Percentiles rank a stretch among this genome's conserved stretches.
Conservation (phyloP, 2,797 vertebrate species). For the Arnoldichthys spilopterus region DNA sequence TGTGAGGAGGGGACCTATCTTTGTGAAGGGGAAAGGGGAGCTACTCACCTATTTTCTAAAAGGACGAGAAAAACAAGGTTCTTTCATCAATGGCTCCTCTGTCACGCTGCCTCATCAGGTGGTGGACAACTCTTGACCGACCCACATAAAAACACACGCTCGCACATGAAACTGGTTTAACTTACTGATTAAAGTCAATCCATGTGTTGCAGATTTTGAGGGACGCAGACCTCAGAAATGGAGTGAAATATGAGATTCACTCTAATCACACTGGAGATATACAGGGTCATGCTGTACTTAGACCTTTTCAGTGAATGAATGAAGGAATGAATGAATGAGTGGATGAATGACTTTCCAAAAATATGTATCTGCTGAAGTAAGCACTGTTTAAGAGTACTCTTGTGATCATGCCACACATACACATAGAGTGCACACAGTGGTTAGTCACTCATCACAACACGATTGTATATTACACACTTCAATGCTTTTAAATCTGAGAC, state of each 20-base stretch:
- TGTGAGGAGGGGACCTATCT: constrained; percentile 90
- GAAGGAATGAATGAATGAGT: neutral
- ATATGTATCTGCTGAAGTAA: constrained; percentile 30
- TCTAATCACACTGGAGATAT: constrained; percentile 41
- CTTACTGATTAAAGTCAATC: constrained; percentile 1
- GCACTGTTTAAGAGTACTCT: constrained; percentile 26
- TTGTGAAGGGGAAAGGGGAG: constrained; percentile 95
- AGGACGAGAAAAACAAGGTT: constrained; percentile 89
- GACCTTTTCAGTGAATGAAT: constrained; percentile 17
- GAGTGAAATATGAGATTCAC: constrained; percentile 14
- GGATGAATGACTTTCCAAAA: constrained; percentile 24
- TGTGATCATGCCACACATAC: constrained; percentile 23
- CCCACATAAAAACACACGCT: constrained; percentile 21
- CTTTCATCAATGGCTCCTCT: constrained; percentile 86
- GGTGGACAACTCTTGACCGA: constrained; percentile 86
- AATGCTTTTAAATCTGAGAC: constrained; percentile 41
- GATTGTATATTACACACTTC: constrained; percentile 40
- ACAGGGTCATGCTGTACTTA: constrained; percentile 27
- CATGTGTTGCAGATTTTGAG: constrained; percentile 8
- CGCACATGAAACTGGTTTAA: constrained; percentile 20
- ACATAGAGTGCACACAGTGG: constrained; percentile 22
- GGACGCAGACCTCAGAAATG: neutral
- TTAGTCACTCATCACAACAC: constrained; percentile 5
- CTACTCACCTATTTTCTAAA: constrained; percentile 95
- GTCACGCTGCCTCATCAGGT: constrained; percentile 95